Base-by-base conservation (phyloP, 2,888 invertebrate genomes). In the Pyrrhosoma nymphula region DNA sequence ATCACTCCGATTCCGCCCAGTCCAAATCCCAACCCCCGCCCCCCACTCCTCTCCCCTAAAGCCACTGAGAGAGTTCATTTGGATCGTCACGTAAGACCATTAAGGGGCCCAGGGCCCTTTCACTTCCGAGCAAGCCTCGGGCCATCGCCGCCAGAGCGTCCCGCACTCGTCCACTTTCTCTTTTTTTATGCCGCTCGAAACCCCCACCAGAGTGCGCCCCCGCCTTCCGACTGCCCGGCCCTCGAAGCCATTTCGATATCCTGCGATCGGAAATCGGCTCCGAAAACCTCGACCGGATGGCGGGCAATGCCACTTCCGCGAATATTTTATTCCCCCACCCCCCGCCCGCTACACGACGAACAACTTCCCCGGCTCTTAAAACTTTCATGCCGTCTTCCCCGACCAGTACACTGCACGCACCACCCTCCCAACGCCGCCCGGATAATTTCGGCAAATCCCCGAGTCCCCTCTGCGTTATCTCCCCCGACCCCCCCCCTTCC, bases 261-360 rank as follows among this genome's bases (percentile, higher is more conserved):
- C 82, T 82, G 82, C 82, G 35, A 82, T 82, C 82, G 82, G 35
- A 82, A 82, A 82, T 82, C 82, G 35, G 82, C 82, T 82, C 82
- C 82, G 82, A 82, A 82, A 82, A 35, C 82, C 82, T 30, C 30
- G 82, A 14, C 82, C 35, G 82, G 82, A 82, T 82, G 82, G 82
- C 82, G 35, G 82, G 82, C 82, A 82, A 14, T 35, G 82, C 23
- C 82, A 16, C 26, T 82, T 82, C 82, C 82, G 82, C 82, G 35
- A 10, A 82, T 82, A 82, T 82, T 82, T 82, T 82, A 82, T 82
- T 82, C 82, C 35, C 82, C 10, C 69, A n/a, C 69, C 14, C n/a
- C 69, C 69, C n/a, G 0, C 69, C 69, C 69, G 69, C 26, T 69
- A 10, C n/a, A 12, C 69, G n/a, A 30, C 82, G 82, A 69, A 69